Percentiles rank a stretch among this genome's conserved stretches.
These are phyloP conservation scores for Chauna torquata DNA, from an alignment of 2,113 vertebrate species.

Conservation along the genomic window DNA sequence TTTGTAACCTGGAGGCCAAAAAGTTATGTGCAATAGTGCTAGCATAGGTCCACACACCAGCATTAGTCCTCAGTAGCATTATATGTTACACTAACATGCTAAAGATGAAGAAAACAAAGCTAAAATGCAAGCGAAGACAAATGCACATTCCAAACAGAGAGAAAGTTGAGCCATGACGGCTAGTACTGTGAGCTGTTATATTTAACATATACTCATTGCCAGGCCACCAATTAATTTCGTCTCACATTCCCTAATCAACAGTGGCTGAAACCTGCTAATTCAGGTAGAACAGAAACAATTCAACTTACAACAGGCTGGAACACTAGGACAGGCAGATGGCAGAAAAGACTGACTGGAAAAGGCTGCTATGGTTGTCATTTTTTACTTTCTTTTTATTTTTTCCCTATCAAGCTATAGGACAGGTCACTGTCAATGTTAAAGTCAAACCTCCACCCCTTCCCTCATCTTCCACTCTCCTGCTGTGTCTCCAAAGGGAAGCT, in stretches of 20 bases:
- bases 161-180: not conserved
- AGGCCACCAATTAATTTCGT: not conserved
- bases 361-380: not conserved
- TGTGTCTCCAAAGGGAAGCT: not conserved
- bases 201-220: not conserved
- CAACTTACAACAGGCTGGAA: not conserved
- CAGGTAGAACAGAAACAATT: not conserved
- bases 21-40: not conserved
- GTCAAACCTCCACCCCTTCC: not conserved
- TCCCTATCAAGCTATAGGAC: not conserved
- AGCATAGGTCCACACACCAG: not conserved
- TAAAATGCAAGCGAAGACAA: not conserved
- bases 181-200: not conserved
- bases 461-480: not conserved
- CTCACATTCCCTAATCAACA: accelerated
- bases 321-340: not conserved
- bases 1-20: not conserved
- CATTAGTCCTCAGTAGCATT: not conserved
- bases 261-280: not conserved
- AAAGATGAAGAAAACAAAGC: not conserved
- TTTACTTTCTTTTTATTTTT: not conserved
- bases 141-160: not conserved
- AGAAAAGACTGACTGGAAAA: not conserved
- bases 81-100: not conserved
- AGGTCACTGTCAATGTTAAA: not conserved